A percentile compares a stretch with the other conserved stretches of the same genome.
These are phyloP conservation scores for Lasioglossum albipes DNA, from an alignment of 1,140 invertebrate genomes.

Conservation along the genomic window DNA sequence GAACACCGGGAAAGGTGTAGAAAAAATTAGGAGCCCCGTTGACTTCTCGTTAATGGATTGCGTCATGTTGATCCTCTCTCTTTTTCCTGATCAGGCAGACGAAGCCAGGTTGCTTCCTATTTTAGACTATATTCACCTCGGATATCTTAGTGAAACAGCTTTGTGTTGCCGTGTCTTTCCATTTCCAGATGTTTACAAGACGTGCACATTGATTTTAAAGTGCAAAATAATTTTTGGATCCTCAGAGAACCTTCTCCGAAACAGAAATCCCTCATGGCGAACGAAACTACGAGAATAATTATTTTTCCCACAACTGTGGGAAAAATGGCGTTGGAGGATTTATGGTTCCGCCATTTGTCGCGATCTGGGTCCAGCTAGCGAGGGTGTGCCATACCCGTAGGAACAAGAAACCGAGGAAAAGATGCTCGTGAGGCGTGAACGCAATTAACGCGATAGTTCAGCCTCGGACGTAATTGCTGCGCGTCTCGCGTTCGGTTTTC, in stretches of 20 bases:
- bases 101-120: constrained; percentile 23
- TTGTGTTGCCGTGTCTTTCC: too few relatives aligned
- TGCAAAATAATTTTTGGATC: too few relatives aligned
- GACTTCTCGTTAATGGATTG: constrained; percentile 42
- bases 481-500: constrained; percentile 33
- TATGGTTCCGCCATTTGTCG: background rate
- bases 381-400: constrained; percentile 15
- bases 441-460: constrained; percentile 54
- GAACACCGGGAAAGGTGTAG: constrained; percentile 35
- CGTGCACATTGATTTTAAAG: too few relatives aligned
- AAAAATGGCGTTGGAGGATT: too few relatives aligned
- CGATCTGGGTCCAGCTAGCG: constrained; percentile 5
- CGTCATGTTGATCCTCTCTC: constrained; percentile 1
- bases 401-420: constrained; percentile 17
- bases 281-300: too few relatives aligned
- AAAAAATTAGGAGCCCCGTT: constrained; percentile 29
- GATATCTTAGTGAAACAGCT: too few relatives aligned
- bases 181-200: too few relatives aligned
- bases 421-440: constrained; percentile 42
- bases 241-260: too few relatives aligned
- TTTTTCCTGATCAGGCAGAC: constrained; percentile 41
- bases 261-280: too few relatives aligned
- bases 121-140: too few relatives aligned
- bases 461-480: constrained; percentile 21
- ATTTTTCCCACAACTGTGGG: too few relatives aligned